phyloP scores from a whole-genome alignment of 2,888 invertebrate genomes.

The Calliopum simillimum region DNA sequence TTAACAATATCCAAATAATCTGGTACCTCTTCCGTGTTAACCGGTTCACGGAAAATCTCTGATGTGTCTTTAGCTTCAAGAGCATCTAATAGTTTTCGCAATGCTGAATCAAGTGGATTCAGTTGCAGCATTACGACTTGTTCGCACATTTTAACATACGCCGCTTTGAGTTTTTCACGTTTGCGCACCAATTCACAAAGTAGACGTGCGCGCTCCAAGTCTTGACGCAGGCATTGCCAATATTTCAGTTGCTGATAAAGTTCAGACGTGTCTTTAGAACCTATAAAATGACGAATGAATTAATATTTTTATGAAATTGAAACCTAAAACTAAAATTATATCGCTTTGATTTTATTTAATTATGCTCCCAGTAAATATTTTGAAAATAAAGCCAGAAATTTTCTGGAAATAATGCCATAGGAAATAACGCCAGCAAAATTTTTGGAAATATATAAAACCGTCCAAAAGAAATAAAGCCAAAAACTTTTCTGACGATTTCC shows the following conservation, averaged over 20 bases:
- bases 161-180: conserved; percentile 93
- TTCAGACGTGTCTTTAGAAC: conserved; percentile 77
- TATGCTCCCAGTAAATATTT: too few species aligned
- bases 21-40: conserved; percentile 87
- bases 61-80: conserved; percentile 84
- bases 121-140: conserved; percentile 84
- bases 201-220: conserved; percentile 90
- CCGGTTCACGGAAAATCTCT: conserved; percentile 93
- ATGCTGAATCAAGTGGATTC: conserved; percentile 83
- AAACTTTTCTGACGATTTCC: too few species aligned
- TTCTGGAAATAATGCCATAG: too few species aligned
- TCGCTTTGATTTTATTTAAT: too few species aligned
- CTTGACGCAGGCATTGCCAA: conserved; percentile 93
- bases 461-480: too few species aligned
- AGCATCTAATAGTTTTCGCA: conserved; percentile 81
- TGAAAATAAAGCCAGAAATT: too few species aligned
- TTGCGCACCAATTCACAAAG: conserved; percentile 95
- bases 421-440: too few species aligned
- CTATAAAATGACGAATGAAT: conserved; percentile 36
- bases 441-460: too few species aligned
- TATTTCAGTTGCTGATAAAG: conserved; percentile 89
- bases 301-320: background rate
- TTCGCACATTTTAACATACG: conserved; percentile 83
- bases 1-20: conserved; percentile 89
- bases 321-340: background rate